phyloP scores from a whole-genome alignment of 2,888 invertebrate genomes.

The Leucophenga montana region DNA sequence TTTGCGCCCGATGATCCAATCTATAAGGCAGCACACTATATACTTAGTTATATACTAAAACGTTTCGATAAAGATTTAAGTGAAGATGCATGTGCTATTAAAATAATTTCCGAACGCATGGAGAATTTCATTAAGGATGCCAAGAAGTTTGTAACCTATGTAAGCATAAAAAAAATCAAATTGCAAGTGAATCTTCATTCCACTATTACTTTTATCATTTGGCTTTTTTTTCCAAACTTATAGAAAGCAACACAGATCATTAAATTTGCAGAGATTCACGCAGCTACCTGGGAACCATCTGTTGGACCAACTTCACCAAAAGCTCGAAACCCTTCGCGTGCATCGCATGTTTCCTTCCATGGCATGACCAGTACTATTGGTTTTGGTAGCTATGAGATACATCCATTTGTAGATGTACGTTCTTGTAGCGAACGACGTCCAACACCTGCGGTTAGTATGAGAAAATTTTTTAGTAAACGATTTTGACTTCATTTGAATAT shows the following conservation, averaged over 20 bases:
- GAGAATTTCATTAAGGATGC: slow-evolving; percentile 60
- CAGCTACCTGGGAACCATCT: slow-evolving; percentile 43
- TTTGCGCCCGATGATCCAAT: slow-evolving; percentile 62
- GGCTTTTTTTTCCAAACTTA: not conserved
- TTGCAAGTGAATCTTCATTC: not conserved
- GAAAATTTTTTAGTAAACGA: not conserved
- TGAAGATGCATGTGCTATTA: slow-evolving; percentile 49
- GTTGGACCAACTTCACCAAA: slow-evolving; percentile 21
- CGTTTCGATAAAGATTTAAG: slow-evolving; percentile 66
- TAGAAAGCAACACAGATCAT: slow-evolving; percentile 69
- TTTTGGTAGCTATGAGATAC: slow-evolving; percentile 65
- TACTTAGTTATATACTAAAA: slow-evolving; percentile 62
- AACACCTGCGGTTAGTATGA: slow-evolving; percentile 63
- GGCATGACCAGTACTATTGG: slow-evolving; percentile 65
- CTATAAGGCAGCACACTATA: slow-evolving; percentile 69
- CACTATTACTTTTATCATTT: not conserved
- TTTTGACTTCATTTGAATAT: not conserved
- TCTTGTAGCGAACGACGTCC: slow-evolving; percentile 58
- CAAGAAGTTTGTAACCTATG: slow-evolving; percentile 64
- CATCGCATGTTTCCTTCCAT: slow-evolving; percentile 65
- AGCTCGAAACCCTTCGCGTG: slow-evolving; percentile 39
- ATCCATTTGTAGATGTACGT: slow-evolving; percentile 63
- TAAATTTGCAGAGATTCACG: slow-evolving; percentile 49
- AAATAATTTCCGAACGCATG: slow-evolving; percentile 52
- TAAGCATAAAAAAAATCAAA: slow-evolving; percentile 43